Percentiles rank a stretch among this genome's conserved stretches.
Conservation (phyloP, 1,140 invertebrate species). For the Zaprionus nigranus region DNA sequence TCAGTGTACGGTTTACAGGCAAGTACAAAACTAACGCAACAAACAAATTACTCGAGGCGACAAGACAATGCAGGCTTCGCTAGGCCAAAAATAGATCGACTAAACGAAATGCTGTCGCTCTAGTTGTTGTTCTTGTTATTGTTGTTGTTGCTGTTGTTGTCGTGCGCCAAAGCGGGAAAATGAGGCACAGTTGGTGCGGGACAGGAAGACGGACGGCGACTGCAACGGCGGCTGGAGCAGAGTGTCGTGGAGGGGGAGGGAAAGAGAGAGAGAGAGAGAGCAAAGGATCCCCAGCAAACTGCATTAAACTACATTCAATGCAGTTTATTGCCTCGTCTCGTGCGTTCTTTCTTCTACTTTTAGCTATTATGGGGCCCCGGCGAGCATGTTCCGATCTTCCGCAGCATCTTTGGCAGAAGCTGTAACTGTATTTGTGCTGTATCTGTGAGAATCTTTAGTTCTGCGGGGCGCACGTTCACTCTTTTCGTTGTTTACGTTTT, state of each 20-base stretch:
- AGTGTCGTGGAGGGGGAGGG: neutral
- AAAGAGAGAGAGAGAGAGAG: neutral
- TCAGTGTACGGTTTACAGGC: constrained; percentile 51
- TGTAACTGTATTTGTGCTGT: constrained; percentile 35
- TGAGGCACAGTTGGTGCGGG: constrained; percentile 29
- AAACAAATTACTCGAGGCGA: constrained; percentile 80
- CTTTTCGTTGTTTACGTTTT: constrained; percentile 61
- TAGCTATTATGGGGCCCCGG: constrained; percentile 41
- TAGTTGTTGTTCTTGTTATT: too few relatives aligned
- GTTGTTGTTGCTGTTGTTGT: constrained; percentile 67
- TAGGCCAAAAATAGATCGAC: constrained; percentile 75
- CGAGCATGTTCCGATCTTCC: constrained; percentile 16
- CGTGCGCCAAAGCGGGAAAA: constrained; percentile 74
- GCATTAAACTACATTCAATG: constrained; percentile 80
- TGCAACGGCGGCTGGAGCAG: neutral
- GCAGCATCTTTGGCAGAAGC: neutral
- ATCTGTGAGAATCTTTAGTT: constrained; percentile 80
- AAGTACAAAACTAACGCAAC: constrained; percentile 64
- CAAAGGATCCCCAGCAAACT: constrained; percentile 81
- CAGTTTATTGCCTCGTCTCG: constrained; percentile 72
- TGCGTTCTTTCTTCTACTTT: constrained; percentile 74
- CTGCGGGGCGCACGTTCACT: constrained; percentile 61
- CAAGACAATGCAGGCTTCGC: constrained; percentile 61
- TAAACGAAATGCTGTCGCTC: constrained; percentile 42
- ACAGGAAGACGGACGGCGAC: constrained; percentile 8